Evolutionary conservation across 92 coral and sea anemone species (phyloP).

Genomic region (Parazoanthus atlanticus): DNA sequence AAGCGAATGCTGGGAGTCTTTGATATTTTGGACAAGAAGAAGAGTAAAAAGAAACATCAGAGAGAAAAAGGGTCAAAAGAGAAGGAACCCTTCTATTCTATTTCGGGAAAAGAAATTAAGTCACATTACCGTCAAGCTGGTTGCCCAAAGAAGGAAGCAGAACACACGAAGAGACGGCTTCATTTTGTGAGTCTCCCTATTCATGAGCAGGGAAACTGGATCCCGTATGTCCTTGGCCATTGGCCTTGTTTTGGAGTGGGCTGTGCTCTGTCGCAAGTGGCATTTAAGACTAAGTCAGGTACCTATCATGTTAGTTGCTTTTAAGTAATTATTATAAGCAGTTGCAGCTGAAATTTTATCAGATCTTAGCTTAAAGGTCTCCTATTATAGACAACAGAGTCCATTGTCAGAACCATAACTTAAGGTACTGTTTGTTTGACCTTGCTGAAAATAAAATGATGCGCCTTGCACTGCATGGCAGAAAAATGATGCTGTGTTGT

Average conservation of each 20-base stretch:
- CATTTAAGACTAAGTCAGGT: conserved; percentile 82
- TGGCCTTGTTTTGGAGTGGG: conserved; percentile 99
- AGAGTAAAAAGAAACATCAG: not conserved
- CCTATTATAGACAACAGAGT: too few species aligned
- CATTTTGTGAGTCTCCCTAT: conserved; percentile 87
- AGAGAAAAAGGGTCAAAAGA: conserved; percentile 35
- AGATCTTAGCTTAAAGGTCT: too few species aligned
- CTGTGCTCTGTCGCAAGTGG: conserved; percentile 93
- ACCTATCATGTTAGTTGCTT: not conserved
- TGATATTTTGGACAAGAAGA: conserved; percentile 22
- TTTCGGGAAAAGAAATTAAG: conserved; percentile 32
- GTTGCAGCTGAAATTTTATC: too few species aligned
- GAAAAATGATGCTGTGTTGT: too few species aligned
- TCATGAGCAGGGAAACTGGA: conserved; percentile 91
- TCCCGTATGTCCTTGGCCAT: conserved; percentile 87
- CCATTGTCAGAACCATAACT: too few species aligned
- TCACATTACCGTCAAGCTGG: conserved; percentile 1
- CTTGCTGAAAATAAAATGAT: too few species aligned
- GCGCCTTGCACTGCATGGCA: too few species aligned
- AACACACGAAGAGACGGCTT: conserved; percentile 78
- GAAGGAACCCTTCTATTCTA: conserved; percentile 53
- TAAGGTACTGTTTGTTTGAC: too few species aligned
- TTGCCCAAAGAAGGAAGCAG: conserved; percentile 51
- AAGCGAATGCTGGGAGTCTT: conserved; percentile 42
- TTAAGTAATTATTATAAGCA: too few species aligned